Evolutionary conservation across 1,140 invertebrate genomes (phyloP), one percentile per base, ranked within the genome.

Genomic region (Ips typographus): DNA sequence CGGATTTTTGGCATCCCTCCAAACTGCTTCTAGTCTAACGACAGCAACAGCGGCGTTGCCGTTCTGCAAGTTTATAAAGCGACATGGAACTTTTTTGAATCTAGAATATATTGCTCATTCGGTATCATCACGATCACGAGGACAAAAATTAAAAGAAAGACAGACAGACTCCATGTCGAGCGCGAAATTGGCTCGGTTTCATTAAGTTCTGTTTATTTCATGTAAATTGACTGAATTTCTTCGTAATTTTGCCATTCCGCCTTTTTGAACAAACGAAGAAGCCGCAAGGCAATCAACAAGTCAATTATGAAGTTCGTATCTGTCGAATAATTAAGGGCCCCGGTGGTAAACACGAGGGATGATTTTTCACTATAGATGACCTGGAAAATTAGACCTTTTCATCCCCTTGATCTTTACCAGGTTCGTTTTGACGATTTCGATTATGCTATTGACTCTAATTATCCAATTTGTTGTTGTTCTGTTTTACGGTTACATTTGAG

Each of bases 211-310:
- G 61, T 63, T 63, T 63, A 63, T 63, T 63, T 63, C 61, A 63
- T 63, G 61, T 63, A 63, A 63, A 63, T 63, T 63, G 61, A n/a
- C 49, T 63, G 47, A 63, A 63, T 51, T 63, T 63, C 43, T 63
- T 63, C 43, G 41, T 40, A 63, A 63, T 63, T 49, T 63, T 51
- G 47, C 60, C 60, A 63, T 63, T 63, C 43, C 52, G 60, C 60
- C 39, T 57, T 63, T 63, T 47, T 43, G 44, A 63, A 63, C 47
- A 63, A 63, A 63, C 61, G 61, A 63, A 63, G 61, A 51, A 51
- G 47, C 61, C 61, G 61, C 61, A 63, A 63, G 52, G 61, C 61
- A 63, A 63, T 63, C 61, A 63, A 52, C 61, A 52, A 63, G 61
- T 63, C 43, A 60, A 60, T 60, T 60, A 60, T 3, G 38, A 3